Evolutionary conservation across 2,113 vertebrate species (phyloP), one percentile per base, ranked within the genome.

Genomic region (Leucopternis melanops): DNA sequence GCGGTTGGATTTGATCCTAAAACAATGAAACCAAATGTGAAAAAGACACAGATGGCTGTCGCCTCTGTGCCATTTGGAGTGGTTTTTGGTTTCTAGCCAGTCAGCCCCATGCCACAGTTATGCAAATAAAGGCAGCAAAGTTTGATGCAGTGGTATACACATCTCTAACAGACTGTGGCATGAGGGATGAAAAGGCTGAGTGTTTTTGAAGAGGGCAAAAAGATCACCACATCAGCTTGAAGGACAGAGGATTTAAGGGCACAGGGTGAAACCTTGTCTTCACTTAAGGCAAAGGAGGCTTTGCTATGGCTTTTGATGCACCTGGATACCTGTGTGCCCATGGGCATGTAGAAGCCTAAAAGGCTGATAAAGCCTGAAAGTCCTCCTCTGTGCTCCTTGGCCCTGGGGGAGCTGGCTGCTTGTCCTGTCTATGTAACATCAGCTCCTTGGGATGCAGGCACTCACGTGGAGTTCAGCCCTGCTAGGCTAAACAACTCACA

Each of bases 41-140:
- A 92, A 96, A 88, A 81, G 96, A 79, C 95, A 84, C 90, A 94
- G 94, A 95, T 95, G 96, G 90, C 93, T 92, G 94, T 92, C 25
- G 7, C 90, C 92, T 93, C 86, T 74, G 87, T 93, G 95, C 94
- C 82, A 79, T 88, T 94, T 88, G 65, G 81, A 91, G 91, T 29
- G 87, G 69, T 34, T 71, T 83, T 67, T 94, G 90, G 87, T 71
- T 65, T 67, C 82, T 4, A 77, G 91, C 95, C 96, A 92, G 92
- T 38, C 93, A 96, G 75, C 57, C 80, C 93, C 92, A 44, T 81
- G 90, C 82, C 94, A 96, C 86, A 90, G 96, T 38, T 69, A 67
- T n/a, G 42, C 75, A 95, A 61, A 94, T 79, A 73, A 36, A 93
- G 65, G 87, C 89, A 86, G 85, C 88, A 40, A 63, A 44, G 55